Conservation (phyloP, 2,113 vertebrate species). For the Apaloderma vittatum region DNA sequence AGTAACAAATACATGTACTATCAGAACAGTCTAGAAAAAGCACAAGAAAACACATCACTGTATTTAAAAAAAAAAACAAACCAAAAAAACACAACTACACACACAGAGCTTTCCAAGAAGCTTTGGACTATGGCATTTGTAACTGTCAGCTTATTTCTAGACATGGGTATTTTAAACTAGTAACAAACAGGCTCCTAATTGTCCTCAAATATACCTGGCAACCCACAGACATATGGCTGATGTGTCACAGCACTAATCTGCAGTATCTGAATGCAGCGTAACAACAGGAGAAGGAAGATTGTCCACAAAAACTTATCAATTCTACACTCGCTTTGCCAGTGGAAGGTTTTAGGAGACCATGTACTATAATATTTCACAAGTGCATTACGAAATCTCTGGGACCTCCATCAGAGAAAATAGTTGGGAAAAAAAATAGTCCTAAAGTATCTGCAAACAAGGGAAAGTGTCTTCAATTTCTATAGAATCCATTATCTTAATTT, state of each 20-base stretch:
- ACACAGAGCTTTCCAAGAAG: background rate
- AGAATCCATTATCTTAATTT: background rate
- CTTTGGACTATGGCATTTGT: background rate
- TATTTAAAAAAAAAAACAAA: background rate
- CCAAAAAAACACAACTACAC: background rate
- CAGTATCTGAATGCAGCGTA: background rate
- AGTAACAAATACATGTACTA: background rate
- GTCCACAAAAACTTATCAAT: background rate
- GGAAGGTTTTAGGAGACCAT: background rate
- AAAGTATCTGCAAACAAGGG: background rate
- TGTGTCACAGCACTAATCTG: background rate
- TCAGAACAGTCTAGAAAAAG: background rate
- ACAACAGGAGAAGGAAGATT: background rate
- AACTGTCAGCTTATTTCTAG: background rate
- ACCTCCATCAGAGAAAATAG: background rate
- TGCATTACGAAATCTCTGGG: background rate
- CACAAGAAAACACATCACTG: background rate
- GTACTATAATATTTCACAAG: background rate
- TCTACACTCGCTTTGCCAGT: background rate
- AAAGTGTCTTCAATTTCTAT: background rate
- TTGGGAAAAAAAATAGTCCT: accelerated
- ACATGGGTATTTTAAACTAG: background rate
- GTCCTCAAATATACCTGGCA: background rate
- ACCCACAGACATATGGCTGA: background rate
- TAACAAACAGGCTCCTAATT: background rate